These are phyloP conservation scores for Ctenosaura bakeri DNA, from an alignment of 2,797 vertebrate genomes.

Conservation along the genomic window DNA sequence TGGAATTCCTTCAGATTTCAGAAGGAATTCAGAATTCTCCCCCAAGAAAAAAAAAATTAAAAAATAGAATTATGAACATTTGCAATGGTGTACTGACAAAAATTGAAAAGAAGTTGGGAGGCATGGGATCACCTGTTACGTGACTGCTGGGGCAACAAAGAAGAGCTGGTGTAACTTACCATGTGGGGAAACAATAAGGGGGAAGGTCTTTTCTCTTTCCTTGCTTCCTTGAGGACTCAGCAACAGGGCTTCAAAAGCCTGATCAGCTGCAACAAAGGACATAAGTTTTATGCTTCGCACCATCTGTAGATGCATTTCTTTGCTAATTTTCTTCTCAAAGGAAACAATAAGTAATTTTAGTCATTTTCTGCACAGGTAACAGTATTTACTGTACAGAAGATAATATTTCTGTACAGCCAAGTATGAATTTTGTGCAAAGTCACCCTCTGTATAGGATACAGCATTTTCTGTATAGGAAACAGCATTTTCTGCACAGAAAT, in stretches of 20 bases:
- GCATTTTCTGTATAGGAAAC: too few relatives aligned
- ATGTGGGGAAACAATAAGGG: conserved; percentile 86
- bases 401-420: too few relatives aligned
- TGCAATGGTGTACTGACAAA: neutral
- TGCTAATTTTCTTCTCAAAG: too few relatives aligned
- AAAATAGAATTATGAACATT: neutral
- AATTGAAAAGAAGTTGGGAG: neutral
- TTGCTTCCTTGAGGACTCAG: conserved; percentile 71
- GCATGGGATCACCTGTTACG: neutral
- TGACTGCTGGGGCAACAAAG: neutral
- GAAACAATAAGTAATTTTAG: too few relatives aligned
- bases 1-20: neutral
- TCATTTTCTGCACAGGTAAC: too few relatives aligned
- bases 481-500: too few relatives aligned
- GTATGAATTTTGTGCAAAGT: too few relatives aligned
- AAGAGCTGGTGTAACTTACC: conserved; percentile 74
- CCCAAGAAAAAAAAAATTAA: neutral
- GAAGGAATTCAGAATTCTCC: neutral
- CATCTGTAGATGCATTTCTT: too few relatives aligned
- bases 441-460: too few relatives aligned
- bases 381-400: too few relatives aligned
- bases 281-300: neutral
- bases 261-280: conserved; percentile 73
- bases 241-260: conserved; percentile 85
- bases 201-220: conserved; percentile 64